Conservation (phyloP, 2,888 invertebrate species). For the Prostheceraeus crozeri region DNA sequence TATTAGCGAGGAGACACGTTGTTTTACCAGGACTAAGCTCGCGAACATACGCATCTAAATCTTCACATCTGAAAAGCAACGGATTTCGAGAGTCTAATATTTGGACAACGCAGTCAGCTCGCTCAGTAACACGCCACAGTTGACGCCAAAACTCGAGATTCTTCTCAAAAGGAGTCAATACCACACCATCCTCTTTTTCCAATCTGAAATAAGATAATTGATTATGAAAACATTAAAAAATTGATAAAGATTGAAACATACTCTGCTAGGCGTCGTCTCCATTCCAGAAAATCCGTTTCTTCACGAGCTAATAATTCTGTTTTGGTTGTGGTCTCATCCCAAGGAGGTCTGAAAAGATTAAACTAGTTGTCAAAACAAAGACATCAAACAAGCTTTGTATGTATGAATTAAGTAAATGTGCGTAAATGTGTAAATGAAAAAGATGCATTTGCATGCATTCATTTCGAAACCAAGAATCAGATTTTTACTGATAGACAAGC, state of each 20-base stretch:
- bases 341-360: constrained; percentile 29
- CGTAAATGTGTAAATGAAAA: too few relatives aligned
- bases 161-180: constrained; percentile 90
- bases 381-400: too few relatives aligned
- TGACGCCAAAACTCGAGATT: constrained; percentile 97
- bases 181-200: constrained; percentile 64
- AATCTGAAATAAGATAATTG: constrained; percentile 44
- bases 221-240: not conserved
- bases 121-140: constrained; percentile 92
- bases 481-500: too few relatives aligned
- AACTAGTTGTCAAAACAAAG: too few relatives aligned
- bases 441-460: too few relatives aligned
- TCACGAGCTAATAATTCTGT: constrained; percentile 70
- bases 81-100: constrained; percentile 95
- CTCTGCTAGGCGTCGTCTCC: constrained; percentile 74
- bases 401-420: too few relatives aligned
- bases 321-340: constrained; percentile 24
- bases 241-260: constrained; percentile 44
- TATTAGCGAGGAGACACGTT: constrained; percentile 81
- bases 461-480: too few relatives aligned
- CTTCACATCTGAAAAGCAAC: constrained; percentile 79
- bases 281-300: constrained; percentile 74
- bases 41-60: constrained; percentile 76
- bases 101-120: constrained; percentile 81
- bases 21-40: constrained; percentile 68